Evolutionary conservation across 2,888 invertebrate species (phyloP).

Genomic region (Eilema sororculum): DNA sequence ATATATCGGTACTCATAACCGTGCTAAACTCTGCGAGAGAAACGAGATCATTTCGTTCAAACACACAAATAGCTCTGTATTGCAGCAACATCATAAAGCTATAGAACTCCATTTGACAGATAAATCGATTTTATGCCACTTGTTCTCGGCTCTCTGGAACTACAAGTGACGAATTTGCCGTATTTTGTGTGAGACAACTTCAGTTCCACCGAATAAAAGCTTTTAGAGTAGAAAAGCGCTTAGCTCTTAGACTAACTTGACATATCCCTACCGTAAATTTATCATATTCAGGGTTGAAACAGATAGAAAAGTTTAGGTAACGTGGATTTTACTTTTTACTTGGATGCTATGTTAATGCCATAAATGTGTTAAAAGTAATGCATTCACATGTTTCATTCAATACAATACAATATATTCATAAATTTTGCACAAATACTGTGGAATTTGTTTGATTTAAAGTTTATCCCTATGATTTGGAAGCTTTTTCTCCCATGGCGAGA

Average conservation of each 20-base stretch:
- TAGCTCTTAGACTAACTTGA: conserved; percentile 13
- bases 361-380: no score
- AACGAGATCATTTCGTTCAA: conserved; percentile 28
- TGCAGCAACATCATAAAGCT: conserved; percentile 35
- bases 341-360: not conserved
- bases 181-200: conserved; percentile 31
- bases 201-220: conserved; percentile 22
- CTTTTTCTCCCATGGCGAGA: no score
- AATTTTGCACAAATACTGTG: not conserved
- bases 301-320: not conserved
- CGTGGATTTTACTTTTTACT: not conserved
- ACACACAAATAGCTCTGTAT: conserved; percentile 25
- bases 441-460: not conserved
- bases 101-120: conserved; percentile 35
- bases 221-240: conserved; percentile 18
- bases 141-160: conserved; percentile 23
- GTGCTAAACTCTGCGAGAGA: not conserved
- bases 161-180: conserved; percentile 33
- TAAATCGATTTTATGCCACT: conserved; percentile 44
- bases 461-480: no score
- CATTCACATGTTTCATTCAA: not conserved
- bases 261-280: not conserved
- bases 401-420: not conserved
- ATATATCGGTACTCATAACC: conserved; percentile 21
- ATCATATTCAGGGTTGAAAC: not conserved